Evolutionary conservation across 2,113 vertebrate genomes (phyloP).

Genomic region (Hymenochirus boettgeri): DNA sequence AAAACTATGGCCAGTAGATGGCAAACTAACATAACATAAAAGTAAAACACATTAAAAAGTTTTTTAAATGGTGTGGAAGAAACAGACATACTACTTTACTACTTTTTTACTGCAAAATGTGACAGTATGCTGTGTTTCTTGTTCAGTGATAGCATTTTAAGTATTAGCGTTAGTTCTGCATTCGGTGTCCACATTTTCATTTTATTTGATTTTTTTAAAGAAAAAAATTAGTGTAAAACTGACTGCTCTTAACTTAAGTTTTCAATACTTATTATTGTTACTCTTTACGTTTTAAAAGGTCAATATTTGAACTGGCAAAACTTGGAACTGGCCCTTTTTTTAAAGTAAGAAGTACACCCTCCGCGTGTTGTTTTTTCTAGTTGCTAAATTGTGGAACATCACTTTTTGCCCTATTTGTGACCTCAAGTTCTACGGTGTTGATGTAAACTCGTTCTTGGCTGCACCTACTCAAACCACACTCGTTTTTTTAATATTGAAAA

Average conservation of each 20-base stretch:
- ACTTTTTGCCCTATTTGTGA: constrained; percentile 36
- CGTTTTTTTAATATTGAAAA: constrained; percentile 18
- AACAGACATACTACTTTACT: too few species aligned
- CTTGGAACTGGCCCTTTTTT: constrained; percentile 20
- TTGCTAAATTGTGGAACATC: constrained; percentile 40
- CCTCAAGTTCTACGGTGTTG: constrained; percentile 33
- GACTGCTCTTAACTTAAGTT: constrained; percentile 33
- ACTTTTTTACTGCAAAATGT: background rate
- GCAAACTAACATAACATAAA: too few species aligned
- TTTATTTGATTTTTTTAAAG: constrained; percentile 32
- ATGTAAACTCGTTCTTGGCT: constrained; percentile 40
- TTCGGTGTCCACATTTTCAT: constrained; percentile 13
- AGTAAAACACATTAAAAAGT: too few species aligned
- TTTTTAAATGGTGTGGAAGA: too few species aligned
- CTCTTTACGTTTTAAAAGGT: constrained; percentile 28
- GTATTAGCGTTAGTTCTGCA: background rate
- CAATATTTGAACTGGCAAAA: constrained; percentile 35
- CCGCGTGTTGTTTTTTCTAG: constrained; percentile 32
- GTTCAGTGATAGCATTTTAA: constrained; percentile 12
- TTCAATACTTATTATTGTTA: constrained; percentile 40
- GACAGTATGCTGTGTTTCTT: constrained; percentile 2
- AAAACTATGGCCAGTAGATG: too few species aligned
- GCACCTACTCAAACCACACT: constrained; percentile 22
- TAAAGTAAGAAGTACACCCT: constrained; percentile 23
- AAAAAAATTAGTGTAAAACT: constrained; percentile 18